phyloP scores from a whole-genome alignment of 1,140 invertebrate species.

The Meloidogyne chitwoodi region DNA sequence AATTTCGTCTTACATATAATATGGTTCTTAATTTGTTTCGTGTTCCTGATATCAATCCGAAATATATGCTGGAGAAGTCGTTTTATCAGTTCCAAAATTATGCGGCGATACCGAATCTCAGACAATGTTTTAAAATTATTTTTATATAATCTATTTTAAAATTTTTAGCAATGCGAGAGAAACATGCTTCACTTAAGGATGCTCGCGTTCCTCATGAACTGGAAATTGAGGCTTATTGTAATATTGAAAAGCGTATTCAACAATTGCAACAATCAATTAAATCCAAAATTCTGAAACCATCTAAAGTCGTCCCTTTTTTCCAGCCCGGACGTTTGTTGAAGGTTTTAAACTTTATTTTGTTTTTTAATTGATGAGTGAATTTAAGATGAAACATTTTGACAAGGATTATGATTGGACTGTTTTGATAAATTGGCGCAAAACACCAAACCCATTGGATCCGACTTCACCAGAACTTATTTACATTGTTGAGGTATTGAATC shows the following conservation, averaged over 20 bases:
- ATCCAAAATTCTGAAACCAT: slow-evolving; percentile 73
- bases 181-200: slow-evolving; percentile 67
- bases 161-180: slow-evolving; percentile 60
- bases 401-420: slow-evolving; percentile 93
- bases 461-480: slow-evolving; percentile 69
- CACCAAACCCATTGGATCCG: slow-evolving; percentile 64
- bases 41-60: slow-evolving; percentile 98
- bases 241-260: slow-evolving; percentile 76
- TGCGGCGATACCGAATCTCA: slow-evolving; percentile 80
- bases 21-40: slow-evolving; percentile 93
- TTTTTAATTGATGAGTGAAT: background rate
- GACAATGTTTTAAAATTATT: slow-evolving; percentile 69
- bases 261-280: slow-evolving; percentile 71
- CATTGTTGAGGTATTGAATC: slow-evolving; percentile 16
- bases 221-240: slow-evolving; percentile 77
- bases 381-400: slow-evolving; percentile 76
- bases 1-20: slow-evolving; percentile 98
- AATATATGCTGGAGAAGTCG: slow-evolving; percentile 95
- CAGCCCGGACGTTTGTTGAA: slow-evolving; percentile 86
- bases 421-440: slow-evolving; percentile 80
- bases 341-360: slow-evolving; percentile 63
- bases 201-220: slow-evolving; percentile 68
- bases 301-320: slow-evolving; percentile 85
- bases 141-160: background rate
- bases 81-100: slow-evolving; percentile 99